phyloP scores from a whole-genome alignment of 2,888 invertebrate genomes.

The Eudasyphora cyanicolor region DNA sequence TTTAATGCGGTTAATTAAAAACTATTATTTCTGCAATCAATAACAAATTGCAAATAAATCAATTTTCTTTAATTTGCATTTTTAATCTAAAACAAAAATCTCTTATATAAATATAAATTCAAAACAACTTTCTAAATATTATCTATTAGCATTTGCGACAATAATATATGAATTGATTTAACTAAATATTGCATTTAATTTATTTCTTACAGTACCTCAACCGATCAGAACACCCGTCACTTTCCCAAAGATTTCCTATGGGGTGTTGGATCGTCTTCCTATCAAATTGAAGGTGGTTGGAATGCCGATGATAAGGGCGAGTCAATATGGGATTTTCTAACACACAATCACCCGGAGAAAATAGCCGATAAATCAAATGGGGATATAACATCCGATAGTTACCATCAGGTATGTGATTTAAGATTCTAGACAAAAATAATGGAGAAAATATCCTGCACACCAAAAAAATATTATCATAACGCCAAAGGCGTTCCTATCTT shows the following conservation, averaged over 20 bases:
- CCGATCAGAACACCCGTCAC: constrained; percentile 64
- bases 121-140: too few species aligned
- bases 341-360: constrained; percentile 82
- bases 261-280: constrained; percentile 79
- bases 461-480: too few species aligned
- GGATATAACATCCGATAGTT: constrained; percentile 83
- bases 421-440: neutral
- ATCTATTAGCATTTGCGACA: too few species aligned
- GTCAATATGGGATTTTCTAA: constrained; percentile 84
- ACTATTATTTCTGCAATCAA: too few species aligned
- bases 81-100: neutral
- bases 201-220: constrained; percentile 30
- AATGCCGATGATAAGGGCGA: constrained; percentile 81
- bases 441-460: neutral
- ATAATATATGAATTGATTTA: neutral
- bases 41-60: too few species aligned
- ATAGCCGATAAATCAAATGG: constrained; percentile 83
- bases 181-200: neutral
- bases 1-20: too few species aligned
- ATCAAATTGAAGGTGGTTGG: constrained; percentile 80
- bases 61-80: too few species aligned
- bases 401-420: constrained; percentile 78
- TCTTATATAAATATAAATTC: neutral
- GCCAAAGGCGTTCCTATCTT: too few species aligned
- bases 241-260: constrained; percentile 79